Evolutionary conservation across 2,888 invertebrate species (phyloP).

Genomic region (Charanyca ferruginea): DNA sequence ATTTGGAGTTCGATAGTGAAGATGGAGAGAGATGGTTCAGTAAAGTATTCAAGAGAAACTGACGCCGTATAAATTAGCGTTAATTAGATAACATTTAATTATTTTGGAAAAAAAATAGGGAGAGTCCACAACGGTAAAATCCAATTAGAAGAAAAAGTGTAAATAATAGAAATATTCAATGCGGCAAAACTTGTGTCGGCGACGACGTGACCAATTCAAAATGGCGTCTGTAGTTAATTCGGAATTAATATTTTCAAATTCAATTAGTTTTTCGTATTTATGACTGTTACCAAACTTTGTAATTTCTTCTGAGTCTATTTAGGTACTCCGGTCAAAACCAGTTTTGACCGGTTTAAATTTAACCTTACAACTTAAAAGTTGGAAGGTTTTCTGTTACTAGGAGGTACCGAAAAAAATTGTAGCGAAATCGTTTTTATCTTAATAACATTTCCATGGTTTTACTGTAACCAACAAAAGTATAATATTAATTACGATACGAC

Average conservation of each 20-base stretch:
- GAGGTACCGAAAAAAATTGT: too few relatives aligned
- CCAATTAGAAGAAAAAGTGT: constrained; percentile 17
- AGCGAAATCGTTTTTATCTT: too few relatives aligned
- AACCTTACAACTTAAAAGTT: too few relatives aligned
- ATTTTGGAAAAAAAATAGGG: constrained; percentile 9
- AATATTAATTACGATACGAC: too few relatives aligned
- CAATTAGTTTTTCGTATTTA: too few relatives aligned
- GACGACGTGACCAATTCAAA: constrained; percentile 12
- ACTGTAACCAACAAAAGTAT: too few relatives aligned
- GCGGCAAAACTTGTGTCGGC: constrained; percentile 11
- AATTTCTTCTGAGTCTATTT: too few relatives aligned
- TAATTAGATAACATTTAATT: constrained; percentile 15
- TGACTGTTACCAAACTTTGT: too few relatives aligned
- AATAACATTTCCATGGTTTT: too few relatives aligned
- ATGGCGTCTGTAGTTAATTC: constrained; percentile 30
- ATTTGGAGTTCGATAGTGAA: constrained; percentile 88
- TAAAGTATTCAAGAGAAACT: constrained; percentile 85
- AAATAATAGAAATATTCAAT: constrained; percentile 41
- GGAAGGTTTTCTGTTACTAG: too few relatives aligned
- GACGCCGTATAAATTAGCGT: constrained; percentile 71
- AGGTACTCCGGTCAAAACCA: too few relatives aligned
- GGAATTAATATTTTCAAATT: background rate
- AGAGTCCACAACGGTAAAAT: constrained; percentile 1
- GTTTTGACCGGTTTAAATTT: too few relatives aligned
- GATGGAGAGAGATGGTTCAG: constrained; percentile 86